Percentiles rank a stretch among this genome's conserved stretches.
Conservation (phyloP, 2,888 invertebrate genomes). For the Fragum sueziense region DNA sequence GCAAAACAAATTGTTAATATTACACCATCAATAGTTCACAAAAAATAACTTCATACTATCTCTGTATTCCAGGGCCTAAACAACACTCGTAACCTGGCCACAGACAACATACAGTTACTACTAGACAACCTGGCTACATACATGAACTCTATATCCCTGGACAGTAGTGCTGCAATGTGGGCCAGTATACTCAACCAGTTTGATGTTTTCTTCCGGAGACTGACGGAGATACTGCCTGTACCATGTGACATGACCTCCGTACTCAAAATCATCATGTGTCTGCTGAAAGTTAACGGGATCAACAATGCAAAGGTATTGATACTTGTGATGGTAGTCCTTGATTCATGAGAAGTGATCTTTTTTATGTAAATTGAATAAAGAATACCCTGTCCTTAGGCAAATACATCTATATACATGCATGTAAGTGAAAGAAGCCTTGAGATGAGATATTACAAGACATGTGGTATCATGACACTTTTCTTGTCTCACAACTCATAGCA, state of each 20-base stretch:
- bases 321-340: neutral
- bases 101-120: slow-evolving; percentile 88
- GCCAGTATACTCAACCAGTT: slow-evolving; percentile 91
- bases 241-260: slow-evolving; percentile 82
- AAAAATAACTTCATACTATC: too few species aligned
- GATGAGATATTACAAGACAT: too few species aligned
- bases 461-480: too few species aligned
- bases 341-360: too few species aligned
- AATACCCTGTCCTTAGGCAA: too few species aligned
- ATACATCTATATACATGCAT: too few species aligned
- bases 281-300: slow-evolving; percentile 92
- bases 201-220: slow-evolving; percentile 91
- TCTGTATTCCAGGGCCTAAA: slow-evolving; percentile 85
- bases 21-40: too few species aligned
- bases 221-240: slow-evolving; percentile 76
- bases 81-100: slow-evolving; percentile 89
- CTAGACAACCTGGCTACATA: slow-evolving; percentile 96
- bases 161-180: slow-evolving; percentile 91
- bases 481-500: too few species aligned
- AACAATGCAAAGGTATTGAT: slow-evolving; percentile 88
- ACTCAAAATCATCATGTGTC: slow-evolving; percentile 83
- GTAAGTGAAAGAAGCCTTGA: too few species aligned
- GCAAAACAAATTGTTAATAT: too few species aligned
- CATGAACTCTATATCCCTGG: slow-evolving; percentile 89
- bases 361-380: too few species aligned